Conservation (phyloP, 2,797 vertebrate genomes). For the Rhadinocentrus ornatus region DNA sequence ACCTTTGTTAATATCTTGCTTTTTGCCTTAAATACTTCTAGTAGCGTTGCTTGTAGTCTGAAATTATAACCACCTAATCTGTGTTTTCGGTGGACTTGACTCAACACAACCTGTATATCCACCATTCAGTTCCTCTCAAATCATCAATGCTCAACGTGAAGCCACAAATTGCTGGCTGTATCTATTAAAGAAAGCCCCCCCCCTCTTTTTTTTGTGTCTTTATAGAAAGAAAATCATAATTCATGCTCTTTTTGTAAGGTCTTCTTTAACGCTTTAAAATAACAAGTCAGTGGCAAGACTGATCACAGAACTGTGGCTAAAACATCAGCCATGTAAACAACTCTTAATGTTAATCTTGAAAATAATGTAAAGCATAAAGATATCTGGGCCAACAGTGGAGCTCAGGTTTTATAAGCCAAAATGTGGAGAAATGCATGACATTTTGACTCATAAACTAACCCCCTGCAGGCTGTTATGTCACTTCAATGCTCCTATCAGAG, state of each 20-base stretch:
- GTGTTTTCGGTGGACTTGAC: not conserved
- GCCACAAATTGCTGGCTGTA: not conserved
- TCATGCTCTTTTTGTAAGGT: not conserved
- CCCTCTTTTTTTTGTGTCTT: not conserved
- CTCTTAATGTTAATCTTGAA: too few relatives aligned
- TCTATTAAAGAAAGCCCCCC: not conserved
- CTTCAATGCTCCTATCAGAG: not conserved
- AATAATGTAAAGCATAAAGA: too few relatives aligned
- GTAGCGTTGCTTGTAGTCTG: not conserved
- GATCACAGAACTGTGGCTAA: too few relatives aligned
- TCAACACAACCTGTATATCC: not conserved
- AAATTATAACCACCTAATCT: not conserved
- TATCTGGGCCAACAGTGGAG: not conserved
- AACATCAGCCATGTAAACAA: too few relatives aligned
- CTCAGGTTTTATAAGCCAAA: not conserved
- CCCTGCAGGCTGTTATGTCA: not conserved
- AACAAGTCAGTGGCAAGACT: not conserved
- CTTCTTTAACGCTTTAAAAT: not conserved
- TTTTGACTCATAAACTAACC: not conserved
- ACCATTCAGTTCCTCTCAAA: not conserved
- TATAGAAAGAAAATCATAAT: not conserved
- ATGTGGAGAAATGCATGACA: not conserved
- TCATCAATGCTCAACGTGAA: conserved; percentile 1
- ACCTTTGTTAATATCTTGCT: not conserved
- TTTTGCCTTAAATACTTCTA: not conserved